Evolutionary conservation across 2,113 vertebrate species (phyloP), one percentile per base, ranked within the genome.

Genomic region (Pontoporia blainvillei): DNA sequence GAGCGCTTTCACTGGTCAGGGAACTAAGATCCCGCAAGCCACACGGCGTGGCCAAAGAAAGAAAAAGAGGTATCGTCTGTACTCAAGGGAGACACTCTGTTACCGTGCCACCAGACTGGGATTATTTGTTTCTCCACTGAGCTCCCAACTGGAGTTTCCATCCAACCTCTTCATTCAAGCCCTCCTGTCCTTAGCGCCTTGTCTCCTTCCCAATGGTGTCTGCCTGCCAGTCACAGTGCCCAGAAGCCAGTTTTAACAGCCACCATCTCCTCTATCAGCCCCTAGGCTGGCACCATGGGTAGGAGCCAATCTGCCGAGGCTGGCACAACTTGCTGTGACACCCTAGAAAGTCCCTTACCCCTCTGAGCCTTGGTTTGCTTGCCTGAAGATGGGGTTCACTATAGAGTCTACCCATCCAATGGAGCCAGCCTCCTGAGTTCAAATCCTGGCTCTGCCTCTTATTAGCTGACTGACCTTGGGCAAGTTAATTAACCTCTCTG

Each of bases 401-500:
- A 15, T 2, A 18, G 29, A 11, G 8, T 39, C 83, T 39, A n/a
- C 27, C 39, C 62, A 54, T 23, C 59, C 44, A 6, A 14, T 0
- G 41, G 34, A 90, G n/a, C 66, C 21, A 27, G 34, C 4, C 20
- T 81, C 41, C 46, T 0, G 0, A 31, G 34, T 62, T 91, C 72
- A 61, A 85, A 46, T 29, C 59, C 15, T 0, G 2, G 49, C 73
- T 78, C 81, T 85, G 87, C 57, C 66, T 79, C 64, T 83, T 36
- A 62, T 18, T 5, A 29, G 57, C 90, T 90, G 87, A 34, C n/a
- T 39, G 64, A 75, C 64, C 4, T 79, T 15, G 39, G 64, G n/a
- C 75, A 57, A 94, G 57, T 87, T 36, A 31, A 81, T 52, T 78
- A 78, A 52, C 13, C 44, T 64, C 78, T 92, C 82, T 86, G 84